Conservation (phyloP, 2,797 vertebrate genomes). For the Anas georgica region DNA sequence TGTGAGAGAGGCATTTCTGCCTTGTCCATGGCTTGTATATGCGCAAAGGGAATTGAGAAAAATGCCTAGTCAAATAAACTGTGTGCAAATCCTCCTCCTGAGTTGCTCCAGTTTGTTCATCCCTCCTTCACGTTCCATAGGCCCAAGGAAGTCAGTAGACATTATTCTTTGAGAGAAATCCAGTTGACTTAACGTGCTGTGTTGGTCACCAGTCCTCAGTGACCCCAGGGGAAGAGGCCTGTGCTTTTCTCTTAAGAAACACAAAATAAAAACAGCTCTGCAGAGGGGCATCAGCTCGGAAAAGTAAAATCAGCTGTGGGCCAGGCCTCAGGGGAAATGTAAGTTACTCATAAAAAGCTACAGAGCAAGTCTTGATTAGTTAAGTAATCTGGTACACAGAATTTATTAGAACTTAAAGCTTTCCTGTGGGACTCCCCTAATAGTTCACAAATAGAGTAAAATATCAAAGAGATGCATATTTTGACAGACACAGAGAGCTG, state of each 20-base stretch:
- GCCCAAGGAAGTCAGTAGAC: not conserved
- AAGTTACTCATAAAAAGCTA: conserved; percentile 60
- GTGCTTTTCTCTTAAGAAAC: not conserved
- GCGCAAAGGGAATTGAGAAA: not conserved
- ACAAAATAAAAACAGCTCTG: not conserved
- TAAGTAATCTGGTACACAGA: conserved; percentile 51
- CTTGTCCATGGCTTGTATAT: not conserved
- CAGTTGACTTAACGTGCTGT: not conserved
- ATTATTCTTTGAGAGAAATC: not conserved
- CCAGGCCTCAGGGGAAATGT: conserved; percentile 3
- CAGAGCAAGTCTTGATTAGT: conserved; percentile 51
- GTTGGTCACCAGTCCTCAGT: not conserved
- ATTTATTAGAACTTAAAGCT: conserved; percentile 50
- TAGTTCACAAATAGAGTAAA: conserved; percentile 16
- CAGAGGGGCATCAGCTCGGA: conserved; percentile 17
- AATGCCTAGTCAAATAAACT: not conserved
- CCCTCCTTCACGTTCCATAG: not conserved
- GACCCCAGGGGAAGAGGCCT: conserved; percentile 17
- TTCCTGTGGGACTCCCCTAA: conserved; percentile 41
- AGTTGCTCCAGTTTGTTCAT: not conserved
- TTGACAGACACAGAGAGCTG: not conserved
- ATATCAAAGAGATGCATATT: conserved; percentile 17
- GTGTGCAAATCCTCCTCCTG: not conserved
- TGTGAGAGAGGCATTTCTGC: not conserved
- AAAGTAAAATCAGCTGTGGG: conserved; percentile 16